Percentiles rank a stretch among this genome's conserved stretches.
Conservation (phyloP, 2,888 invertebrate species). For the Mythimna ferrago region DNA sequence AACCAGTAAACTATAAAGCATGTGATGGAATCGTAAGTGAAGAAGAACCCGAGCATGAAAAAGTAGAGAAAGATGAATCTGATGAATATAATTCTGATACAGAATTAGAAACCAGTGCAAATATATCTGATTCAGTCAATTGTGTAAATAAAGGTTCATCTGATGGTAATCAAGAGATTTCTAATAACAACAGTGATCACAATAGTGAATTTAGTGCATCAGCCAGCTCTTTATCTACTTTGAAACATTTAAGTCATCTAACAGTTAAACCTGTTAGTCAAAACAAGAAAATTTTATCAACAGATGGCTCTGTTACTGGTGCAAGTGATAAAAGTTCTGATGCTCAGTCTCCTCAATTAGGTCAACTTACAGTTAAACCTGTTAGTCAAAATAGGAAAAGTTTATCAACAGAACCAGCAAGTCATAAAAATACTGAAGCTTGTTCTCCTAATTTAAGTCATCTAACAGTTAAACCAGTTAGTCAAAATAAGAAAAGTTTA, state of each 20-base stretch:
- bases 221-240: conserved; percentile 69
- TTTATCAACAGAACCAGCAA: background rate
- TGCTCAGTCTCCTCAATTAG: background rate
- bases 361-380: no score
- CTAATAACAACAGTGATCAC: conserved; percentile 24
- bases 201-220: conserved; percentile 8
- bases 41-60: background rate
- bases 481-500: conserved; percentile 58
- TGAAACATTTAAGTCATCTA: conserved; percentile 79
- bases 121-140: conserved; percentile 15
- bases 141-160: conserved; percentile 14
- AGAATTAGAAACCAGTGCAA: conserved; percentile 29
- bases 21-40: conserved; percentile 7
- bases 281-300: conserved; percentile 51
- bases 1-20: conserved; percentile 8
- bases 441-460: conserved; percentile 70
- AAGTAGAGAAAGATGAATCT: conserved; percentile 21
- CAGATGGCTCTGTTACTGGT: conserved; percentile 8
- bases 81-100: conserved; percentile 34
- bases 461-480: conserved; percentile 78
- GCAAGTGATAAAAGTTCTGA: conserved; percentile 19
- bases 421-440: conserved; percentile 22
- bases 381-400: no score
- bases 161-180: conserved; percentile 13
- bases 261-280: conserved; percentile 78